Conservation (phyloP, 2,113 vertebrate genomes). For the Paramisgurnus dabryanus region DNA sequence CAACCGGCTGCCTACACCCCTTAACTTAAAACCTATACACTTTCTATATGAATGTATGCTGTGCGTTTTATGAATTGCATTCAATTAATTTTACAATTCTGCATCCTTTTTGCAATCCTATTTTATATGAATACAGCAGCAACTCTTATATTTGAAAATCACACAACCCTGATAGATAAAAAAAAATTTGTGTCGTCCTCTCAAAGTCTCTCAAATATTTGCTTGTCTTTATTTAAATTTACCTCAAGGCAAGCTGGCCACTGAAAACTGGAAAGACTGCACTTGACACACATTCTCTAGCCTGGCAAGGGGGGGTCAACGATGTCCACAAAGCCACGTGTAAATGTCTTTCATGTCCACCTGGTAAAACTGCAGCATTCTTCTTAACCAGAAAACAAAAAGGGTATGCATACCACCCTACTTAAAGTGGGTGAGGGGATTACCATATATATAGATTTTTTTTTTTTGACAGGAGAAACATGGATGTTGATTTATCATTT, state of each 20-base stretch:
- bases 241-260: background rate
- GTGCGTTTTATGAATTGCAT: no score
- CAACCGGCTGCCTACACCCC: no score
- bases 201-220: no score
- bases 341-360: slow-evolving; percentile 25
- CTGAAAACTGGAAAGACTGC: background rate
- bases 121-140: no score
- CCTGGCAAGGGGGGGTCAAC: slow-evolving; percentile 2
- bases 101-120: no score
- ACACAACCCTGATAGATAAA: no score
- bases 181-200: no score
- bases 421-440: background rate
- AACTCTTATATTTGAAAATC: no score
- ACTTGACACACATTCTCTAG: slow-evolving; percentile 8
- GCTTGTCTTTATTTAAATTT: background rate
- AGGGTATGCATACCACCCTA: background rate
- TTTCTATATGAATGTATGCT: no score
- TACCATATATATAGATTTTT: no score
- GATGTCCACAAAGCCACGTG: slow-evolving; percentile 24
- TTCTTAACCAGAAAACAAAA: slow-evolving; percentile 22
- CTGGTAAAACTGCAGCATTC: background rate
- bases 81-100: no score
- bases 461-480: background rate
- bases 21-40: no score
- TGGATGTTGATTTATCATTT: slow-evolving; percentile 1